Evolutionary conservation across 2,113 vertebrate genomes (phyloP).

Genomic region (Fukomys damarensis): DNA sequence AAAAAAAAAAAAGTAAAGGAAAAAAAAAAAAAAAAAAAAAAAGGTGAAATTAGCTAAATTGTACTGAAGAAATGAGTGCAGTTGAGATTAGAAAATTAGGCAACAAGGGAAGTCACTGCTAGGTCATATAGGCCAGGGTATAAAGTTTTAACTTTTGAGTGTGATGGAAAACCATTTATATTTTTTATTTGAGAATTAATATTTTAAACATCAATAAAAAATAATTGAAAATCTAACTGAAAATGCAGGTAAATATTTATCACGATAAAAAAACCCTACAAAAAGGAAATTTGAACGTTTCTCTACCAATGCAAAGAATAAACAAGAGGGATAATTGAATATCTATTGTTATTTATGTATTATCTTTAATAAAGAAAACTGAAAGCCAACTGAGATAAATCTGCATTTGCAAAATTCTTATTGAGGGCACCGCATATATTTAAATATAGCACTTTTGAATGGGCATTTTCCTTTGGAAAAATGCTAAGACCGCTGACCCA

Average conservation of each 20-base stretch:
- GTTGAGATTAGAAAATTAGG: constrained; percentile 21
- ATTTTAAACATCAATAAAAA: constrained; percentile 6
- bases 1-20: too few relatives aligned
- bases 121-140: neutral
- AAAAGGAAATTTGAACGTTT: neutral
- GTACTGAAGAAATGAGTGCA: neutral
- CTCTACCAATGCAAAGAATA: neutral
- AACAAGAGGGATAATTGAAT: neutral
- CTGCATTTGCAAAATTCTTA: neutral
- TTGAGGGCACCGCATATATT: neutral
- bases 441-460: neutral
- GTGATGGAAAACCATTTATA: neutral
- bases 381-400: neutral
- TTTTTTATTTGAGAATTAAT: neutral
- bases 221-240: neutral
- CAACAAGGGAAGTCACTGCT: neutral
- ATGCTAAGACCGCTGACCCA: neutral
- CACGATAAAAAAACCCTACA: neutral
- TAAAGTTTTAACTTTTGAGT: neutral
- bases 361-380: constrained; percentile 20
- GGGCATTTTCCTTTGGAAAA: neutral
- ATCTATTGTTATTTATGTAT: neutral
- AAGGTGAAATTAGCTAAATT: neutral
- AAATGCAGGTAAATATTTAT: neutral
- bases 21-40: neutral